Evolutionary conservation across 1,140 invertebrate species (phyloP).

Genomic region (Conus ventricosus): DNA sequence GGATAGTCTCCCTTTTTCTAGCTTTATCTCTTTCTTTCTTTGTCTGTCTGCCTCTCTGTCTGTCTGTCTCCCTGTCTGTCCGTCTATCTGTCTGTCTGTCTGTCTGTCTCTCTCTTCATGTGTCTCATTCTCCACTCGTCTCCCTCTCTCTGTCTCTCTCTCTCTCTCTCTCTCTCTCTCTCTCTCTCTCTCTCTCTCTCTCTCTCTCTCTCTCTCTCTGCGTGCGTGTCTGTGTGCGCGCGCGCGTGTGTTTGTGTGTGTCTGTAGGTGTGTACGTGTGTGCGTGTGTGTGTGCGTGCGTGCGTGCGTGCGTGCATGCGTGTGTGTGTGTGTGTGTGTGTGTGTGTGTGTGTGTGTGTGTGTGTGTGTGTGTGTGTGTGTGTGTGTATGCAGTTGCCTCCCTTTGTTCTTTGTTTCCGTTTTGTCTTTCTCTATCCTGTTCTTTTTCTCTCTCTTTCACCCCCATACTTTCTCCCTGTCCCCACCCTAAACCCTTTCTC

Average conservation of each 20-base stretch:
- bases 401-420: no score
- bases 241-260: no score
- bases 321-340: neutral
- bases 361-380: neutral
- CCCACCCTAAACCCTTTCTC: no score
- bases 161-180: conserved; percentile 15
- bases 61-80: no score
- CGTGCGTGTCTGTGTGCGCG: no score
- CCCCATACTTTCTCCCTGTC: no score
- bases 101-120: no score
- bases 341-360: neutral
- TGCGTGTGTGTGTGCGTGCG: neutral
- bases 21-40: no score
- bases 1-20: no score
- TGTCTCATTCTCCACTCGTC: no score
- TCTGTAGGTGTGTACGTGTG: conserved; percentile 5
- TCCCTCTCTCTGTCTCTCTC: conserved; percentile 22
- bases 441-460: conserved; percentile 11
- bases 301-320: neutral
- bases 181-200: conserved; percentile 33
- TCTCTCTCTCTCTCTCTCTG: conserved; percentile 38
- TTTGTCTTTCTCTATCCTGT: neutral
- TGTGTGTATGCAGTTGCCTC: neutral
- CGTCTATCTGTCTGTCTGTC: no score
- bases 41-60: no score